Base-by-base conservation (phyloP, 1,140 invertebrate species). In the Eriocheir sinensis region DNA sequence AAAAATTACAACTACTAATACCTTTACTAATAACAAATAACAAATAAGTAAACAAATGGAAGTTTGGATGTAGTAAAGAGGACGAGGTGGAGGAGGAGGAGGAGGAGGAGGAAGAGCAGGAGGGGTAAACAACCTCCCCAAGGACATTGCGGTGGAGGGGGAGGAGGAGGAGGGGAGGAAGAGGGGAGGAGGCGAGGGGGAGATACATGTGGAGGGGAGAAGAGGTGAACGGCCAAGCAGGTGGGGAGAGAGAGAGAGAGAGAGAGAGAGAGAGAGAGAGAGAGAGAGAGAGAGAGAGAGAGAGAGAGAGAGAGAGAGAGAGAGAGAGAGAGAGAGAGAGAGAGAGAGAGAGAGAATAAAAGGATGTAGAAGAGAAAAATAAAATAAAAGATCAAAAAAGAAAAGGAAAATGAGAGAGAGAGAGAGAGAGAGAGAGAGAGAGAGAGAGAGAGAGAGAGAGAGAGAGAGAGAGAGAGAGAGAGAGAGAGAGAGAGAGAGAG, bases 271-370 rank as follows among this genome's bases (percentile, higher is more conserved):
- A 86, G 83, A 38, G 83, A 86, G 83, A 86, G 83, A 86, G 83
- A 86, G 83, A 86, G 83, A 86, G 83, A 86, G 83, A 86, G 83
- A 86, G 83, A 86, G 83, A 86, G 83, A 86, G 83, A 86, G 83
- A 86, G 83, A 86, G 83, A 86, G 83, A 86, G 83, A 86, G 83
- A 86, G 83, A 86, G 83, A 86, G 83, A 86, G 83, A 86, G 83
- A 86, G 83, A 86, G 83, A 86, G 83, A 86, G 83, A 86, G 83
- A 86, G 83, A 86, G 83, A 86, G 83, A 86, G 83, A 86, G 83
- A 86, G 83, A 85, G 83, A 85, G 83, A 72, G 53, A 72, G 53
- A 27, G 21, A 27, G 3, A 72, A n/a, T n/a, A n/a, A n/a, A n/a
- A n/a, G n/a, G n/a, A n/a, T n/a, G n/a, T n/a, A n/a, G n/a, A n/a